Conservation (phyloP, 2,888 invertebrate genomes). For the Spatulosminthurus flaviceps region DNA sequence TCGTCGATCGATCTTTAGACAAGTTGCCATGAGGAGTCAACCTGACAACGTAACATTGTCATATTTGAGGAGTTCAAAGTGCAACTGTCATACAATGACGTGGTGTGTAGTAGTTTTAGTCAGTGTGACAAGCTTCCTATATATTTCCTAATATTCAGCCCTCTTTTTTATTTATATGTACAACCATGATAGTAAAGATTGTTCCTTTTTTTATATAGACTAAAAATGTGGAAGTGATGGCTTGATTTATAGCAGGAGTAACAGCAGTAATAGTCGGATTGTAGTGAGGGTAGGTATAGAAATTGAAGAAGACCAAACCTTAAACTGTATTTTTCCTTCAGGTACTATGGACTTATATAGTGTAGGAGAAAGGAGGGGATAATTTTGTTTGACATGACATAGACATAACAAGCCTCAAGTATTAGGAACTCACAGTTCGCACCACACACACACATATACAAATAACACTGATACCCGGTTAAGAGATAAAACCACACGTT, state of each 20-base stretch:
- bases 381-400: neutral
- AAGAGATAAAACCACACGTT: constrained; percentile 13
- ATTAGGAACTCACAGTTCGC: neutral
- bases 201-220: too few species aligned
- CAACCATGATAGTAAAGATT: too few species aligned
- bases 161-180: too few species aligned
- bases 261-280: too few species aligned
- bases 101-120: neutral
- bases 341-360: too few species aligned
- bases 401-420: neutral
- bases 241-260: constrained; percentile 10
- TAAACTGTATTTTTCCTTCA: too few species aligned
- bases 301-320: too few species aligned
- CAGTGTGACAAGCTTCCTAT: too few species aligned
- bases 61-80: constrained; percentile 22
- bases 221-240: neutral
- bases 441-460: neutral
- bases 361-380: neutral
- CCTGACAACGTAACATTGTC: constrained; percentile 23
- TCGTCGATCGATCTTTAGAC: neutral
- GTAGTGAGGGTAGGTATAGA: too few species aligned
- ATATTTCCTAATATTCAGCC: too few species aligned
- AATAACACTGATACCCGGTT: neutral
- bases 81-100: neutral
- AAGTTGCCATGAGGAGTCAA: neutral